Base-by-base conservation (phyloP, 1,140 invertebrate species). In the Dryas iulia region DNA sequence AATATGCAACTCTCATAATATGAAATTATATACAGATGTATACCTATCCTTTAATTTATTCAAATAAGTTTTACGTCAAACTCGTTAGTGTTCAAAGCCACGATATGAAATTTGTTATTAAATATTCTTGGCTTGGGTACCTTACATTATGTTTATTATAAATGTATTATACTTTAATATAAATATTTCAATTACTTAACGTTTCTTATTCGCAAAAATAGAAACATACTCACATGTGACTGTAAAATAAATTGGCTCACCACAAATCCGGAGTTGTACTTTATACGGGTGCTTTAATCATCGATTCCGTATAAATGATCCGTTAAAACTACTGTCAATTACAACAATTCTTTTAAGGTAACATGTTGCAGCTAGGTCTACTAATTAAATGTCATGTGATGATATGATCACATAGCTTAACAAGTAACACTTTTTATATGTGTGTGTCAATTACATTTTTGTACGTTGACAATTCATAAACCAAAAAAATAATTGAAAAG, bases 281-380 rank as follows among this genome's bases (percentile, higher is more conserved):
- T 82, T 81, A 81, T 86, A 82, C 77, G 76, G 81, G 69, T 74
- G 71, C 72, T 65, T 79, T 79, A 82, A 83, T 84, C 84, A 80
- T 71, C 73, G 68, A 74, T 71, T 59, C 68, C 39, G 39, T 84
- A 84, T 83, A 83, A 82, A 83, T 73, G 78, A 80, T 73, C 82
- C 79, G 84, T 83, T 88, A 85, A 82, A 86, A 81, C 75, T 73
- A 68, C 80, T 79, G 82, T 85, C 80, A 88, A 86, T 88, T 86
- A 86, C 77, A 81, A 82, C 79, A 78, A 81, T 82, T 79, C 83
- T 80, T 81, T 85, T 83, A 85, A 77, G 80, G 76, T 66, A 78
- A 74, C 67, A 66, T 73, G 72, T 79, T 82, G 56, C 33, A 52
- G 59, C 60, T 70, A 39, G 39, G 21, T 31, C 59, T 18, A 25